phyloP scores from a whole-genome alignment of 2,113 vertebrate species.

The Tyto alba region DNA sequence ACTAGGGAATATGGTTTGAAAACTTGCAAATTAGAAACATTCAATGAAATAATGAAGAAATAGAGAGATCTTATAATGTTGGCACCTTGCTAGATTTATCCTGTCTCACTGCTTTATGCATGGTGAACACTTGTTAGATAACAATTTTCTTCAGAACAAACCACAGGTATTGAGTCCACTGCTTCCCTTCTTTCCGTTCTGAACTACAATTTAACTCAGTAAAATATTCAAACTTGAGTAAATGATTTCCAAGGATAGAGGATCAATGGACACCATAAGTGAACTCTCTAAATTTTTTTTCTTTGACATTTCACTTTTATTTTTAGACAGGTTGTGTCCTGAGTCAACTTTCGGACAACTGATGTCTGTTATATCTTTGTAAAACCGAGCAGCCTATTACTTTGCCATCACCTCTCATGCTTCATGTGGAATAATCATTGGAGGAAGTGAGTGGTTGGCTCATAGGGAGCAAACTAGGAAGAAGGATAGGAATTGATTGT shows the following conservation, averaged over 20 bases:
- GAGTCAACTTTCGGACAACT: not conserved
- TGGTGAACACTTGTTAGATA: not conserved
- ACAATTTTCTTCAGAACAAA: not conserved
- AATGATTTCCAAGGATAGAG: not conserved
- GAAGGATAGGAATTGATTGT: not conserved
- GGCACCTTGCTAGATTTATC: not conserved
- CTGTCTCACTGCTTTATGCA: not conserved
- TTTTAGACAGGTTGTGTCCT: not conserved
- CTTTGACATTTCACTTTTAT: not conserved
- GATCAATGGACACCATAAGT: fast-evolving
- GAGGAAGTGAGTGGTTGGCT: not conserved
- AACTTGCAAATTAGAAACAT: not conserved
- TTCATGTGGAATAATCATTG: not conserved
- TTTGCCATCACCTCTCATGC: not conserved
- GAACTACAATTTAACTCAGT: not conserved
- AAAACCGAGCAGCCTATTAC: not conserved
- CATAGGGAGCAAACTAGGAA: not conserved
- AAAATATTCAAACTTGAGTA: not conserved
- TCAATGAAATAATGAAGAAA: not conserved
- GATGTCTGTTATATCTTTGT: not conserved
- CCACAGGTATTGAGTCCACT: fast-evolving
- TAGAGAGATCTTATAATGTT: not conserved
- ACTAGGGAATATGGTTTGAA: not conserved
- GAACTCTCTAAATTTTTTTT: not conserved
- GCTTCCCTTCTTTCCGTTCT: not conserved